Evolutionary conservation across 2,113 vertebrate genomes (phyloP), one percentile per base, ranked within the genome.

Genomic region (Zosterops japonicus): DNA sequence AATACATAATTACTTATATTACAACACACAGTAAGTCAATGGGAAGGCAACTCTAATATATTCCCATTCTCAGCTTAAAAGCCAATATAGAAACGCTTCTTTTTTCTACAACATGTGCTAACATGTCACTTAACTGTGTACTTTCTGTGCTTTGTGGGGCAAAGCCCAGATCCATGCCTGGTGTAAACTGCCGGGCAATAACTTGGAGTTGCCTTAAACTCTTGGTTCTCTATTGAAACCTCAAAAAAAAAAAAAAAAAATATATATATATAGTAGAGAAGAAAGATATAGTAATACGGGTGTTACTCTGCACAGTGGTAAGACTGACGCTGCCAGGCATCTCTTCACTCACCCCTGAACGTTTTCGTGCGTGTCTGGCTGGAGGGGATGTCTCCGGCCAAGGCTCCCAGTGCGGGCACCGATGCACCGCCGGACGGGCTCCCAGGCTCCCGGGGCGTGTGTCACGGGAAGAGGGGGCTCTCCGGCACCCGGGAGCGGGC

Each of bases 381-480:
- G 15, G 67, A 13, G 27, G 47, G 12, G 1, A 35, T 46, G 67
- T 74, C 29, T 12, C 3, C 7, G 47, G 69, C n/a, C n/a, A 35
- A 71, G 14, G 33, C 56, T 44, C 2, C 8, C 42, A 14, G 41
- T 0, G 52, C 17, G 6, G 61, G 47, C 63, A 50, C 20, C 15
- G 7, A 17, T 3, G 21, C 7, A 7, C 28, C 3, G 36, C 6
- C 11, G 8, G n/a, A 60, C 3, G 3, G 47, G 31, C 44, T 33
- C 20, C 11, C 53, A 3, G 44, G 27, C 14, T 16, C 8, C 33
- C 36, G 4, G 60, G 6, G 11, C 2, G 17, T 2, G 23, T 6
- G 1, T 1, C 13, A 0, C 0, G 78, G 55, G 12, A 17, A 14
- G 11, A n/a, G 23, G 6, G 36, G 35, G 4, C 33, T 9, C 50